Base-by-base conservation (phyloP, 2,888 invertebrate species). In the Hirtodrosophila alboralis region DNA sequence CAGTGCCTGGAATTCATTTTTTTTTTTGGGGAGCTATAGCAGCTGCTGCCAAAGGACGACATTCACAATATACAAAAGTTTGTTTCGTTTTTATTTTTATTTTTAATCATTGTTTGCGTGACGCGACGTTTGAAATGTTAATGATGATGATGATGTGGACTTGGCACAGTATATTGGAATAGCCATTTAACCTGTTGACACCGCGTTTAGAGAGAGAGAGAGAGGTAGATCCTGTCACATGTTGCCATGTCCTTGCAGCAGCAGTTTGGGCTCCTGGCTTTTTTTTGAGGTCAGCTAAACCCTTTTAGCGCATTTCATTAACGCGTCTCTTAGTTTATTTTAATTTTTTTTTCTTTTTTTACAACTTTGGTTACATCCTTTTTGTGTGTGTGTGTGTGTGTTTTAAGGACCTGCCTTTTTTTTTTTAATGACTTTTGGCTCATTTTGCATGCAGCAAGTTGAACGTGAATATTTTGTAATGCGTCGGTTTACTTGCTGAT, bases 401-500 rank as follows among this genome's bases (percentile, higher is more conserved):
- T n/a, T 3, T 58, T 60, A 56, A 54, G 64, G 67, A 52, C 58
- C 44, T 68, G 41, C 37, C 8, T 28, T 27, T 28, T 61, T 52
- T 57, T 73, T 80, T 64, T 75, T 66, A 60, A n/a, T n/a, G n/a
- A n/a, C n/a, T n/a, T 60, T 70, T 70, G 60, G 27, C 79, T 78
- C 79, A 84, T 84, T 79, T 79, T 16, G 81, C 69, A 84, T 79
- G 84, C 81, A 75, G 75, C 77, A 57, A 53, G 77, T 54, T 71
- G 47, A 60, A 72, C 63, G 70, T 60, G 75, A 63, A 73, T 57
- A 61, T 76, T 76, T 85, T 85, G 76, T 83, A 85, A 83, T 81
- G 85, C 80, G 65, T 63, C 60, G 74, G 69, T 67, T 81, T 81
- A 78, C 84, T 81, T 76, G 84, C 86, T 84, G 83, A 87, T 86